phyloP scores from a whole-genome alignment of 2,888 invertebrate species.

The Phaonia tiefii region DNA sequence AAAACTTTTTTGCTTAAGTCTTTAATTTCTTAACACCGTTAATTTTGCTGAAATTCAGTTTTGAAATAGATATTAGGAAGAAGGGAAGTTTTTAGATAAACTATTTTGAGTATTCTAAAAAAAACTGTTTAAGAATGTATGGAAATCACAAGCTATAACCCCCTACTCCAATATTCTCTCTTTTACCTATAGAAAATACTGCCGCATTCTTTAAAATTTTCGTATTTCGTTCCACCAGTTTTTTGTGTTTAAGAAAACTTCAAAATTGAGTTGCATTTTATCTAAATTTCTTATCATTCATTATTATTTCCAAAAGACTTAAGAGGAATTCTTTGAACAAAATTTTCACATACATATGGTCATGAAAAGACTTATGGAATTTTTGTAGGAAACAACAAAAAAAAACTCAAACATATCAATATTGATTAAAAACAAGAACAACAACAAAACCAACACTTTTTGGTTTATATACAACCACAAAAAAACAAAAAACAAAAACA shows the following conservation, averaged over 20 bases:
- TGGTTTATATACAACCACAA: conserved; percentile 35
- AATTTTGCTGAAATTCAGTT: too few species aligned
- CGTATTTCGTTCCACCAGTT: too few species aligned
- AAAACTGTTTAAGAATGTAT: too few species aligned
- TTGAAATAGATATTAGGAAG: too few species aligned
- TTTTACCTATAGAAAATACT: too few species aligned
- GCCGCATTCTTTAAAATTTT: too few species aligned
- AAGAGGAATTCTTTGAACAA: conserved; percentile 28
- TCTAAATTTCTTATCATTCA: neutral
- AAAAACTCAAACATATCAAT: conserved; percentile 65
- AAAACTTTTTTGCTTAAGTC: conserved; percentile 6
- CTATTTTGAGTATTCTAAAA: too few species aligned
- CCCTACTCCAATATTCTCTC: too few species aligned
- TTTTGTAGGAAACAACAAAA: conserved; percentile 30
- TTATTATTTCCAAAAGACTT: conserved; percentile 7
- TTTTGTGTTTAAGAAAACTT: neutral
- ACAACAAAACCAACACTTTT: conserved; percentile 32
- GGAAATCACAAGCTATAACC: too few species aligned
- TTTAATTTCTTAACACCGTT: too few species aligned
- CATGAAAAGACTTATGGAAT: conserved; percentile 56
- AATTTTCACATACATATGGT: conserved; percentile 44
- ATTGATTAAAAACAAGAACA: conserved; percentile 45
- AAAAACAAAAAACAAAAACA: conserved; percentile 33
- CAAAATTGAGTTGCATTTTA: conserved; percentile 27
- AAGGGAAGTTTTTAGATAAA: too few species aligned